These are phyloP conservation scores for Vireo griseus DNA, from an alignment of 2,797 vertebrate species.

Conservation along the genomic window DNA sequence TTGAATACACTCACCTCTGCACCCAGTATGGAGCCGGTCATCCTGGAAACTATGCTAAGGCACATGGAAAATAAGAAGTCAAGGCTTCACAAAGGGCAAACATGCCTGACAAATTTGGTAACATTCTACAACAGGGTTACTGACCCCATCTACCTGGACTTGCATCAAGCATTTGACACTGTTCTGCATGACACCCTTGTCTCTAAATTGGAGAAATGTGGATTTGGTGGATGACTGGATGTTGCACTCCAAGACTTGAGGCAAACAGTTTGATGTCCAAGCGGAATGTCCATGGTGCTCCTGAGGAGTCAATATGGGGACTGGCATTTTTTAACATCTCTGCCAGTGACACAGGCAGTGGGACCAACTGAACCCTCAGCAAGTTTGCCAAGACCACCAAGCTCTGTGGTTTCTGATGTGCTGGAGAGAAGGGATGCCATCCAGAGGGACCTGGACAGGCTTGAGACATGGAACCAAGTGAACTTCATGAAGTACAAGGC, in stretches of 20 bases:
- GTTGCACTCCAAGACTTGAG: not conserved
- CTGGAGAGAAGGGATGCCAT: not conserved
- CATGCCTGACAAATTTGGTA: not conserved
- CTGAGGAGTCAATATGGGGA: fast-evolving
- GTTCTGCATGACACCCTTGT: not conserved
- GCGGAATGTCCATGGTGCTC: not conserved
- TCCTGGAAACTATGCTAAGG: not conserved
- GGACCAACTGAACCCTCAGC: not conserved
- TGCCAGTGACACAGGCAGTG: not conserved
- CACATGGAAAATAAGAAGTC: not conserved
- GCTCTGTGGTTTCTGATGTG: not conserved
- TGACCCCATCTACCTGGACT: not conserved
- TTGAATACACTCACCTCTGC: not conserved
- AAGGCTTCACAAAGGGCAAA: not conserved
- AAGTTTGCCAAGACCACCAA: not conserved
- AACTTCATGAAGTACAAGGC: not conserved
- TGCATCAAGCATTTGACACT: not conserved
- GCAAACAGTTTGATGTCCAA: not conserved
- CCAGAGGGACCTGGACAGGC: not conserved
- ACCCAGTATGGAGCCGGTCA: fast-evolving
- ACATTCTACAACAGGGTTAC: not conserved
- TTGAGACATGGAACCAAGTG: not conserved
- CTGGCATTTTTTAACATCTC: not conserved
- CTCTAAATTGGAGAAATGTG: not conserved
- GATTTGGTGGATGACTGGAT: not conserved